Evolutionary conservation across 64 coral and sea anemone genomes (phyloP).

Genomic region (Dendronephthya gigantea): DNA sequence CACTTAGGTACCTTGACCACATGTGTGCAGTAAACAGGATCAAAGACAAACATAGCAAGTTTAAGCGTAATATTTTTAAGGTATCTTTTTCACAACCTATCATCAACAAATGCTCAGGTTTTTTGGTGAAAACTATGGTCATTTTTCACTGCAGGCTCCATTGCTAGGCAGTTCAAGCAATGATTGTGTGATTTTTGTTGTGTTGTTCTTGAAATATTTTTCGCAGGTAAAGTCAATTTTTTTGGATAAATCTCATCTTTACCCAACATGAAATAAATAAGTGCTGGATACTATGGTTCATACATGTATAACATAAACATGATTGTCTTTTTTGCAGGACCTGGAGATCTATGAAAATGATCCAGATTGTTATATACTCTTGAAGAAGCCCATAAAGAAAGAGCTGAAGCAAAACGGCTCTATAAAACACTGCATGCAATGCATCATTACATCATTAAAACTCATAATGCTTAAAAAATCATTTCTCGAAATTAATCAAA

Average conservation of each 20-base stretch:
- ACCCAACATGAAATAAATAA: background rate
- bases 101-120: background rate
- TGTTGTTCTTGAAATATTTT: constrained; percentile 18
- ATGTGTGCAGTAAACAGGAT: background rate
- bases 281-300: background rate
- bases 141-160: constrained; percentile 7
- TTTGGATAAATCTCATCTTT: background rate
- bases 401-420: background rate
- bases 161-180: constrained; percentile 17
- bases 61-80: background rate
- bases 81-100: background rate
- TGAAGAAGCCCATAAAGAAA: constrained; percentile 12
- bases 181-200: background rate
- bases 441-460: constrained; percentile 7
- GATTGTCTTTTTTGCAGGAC: constrained; percentile 4
- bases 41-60: background rate
- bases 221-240: background rate
- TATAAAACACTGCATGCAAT: constrained; percentile 19
- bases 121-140: background rate
- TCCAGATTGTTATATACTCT: background rate
- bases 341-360: constrained; percentile 2
- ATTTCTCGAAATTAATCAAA: background rate
- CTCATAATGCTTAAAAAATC: background rate
- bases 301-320: background rate
- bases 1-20: background rate